Percentiles rank a stretch among this genome's conserved stretches.
Conservation (phyloP, 2,888 invertebrate species). For the Itoplectis maculator region DNA sequence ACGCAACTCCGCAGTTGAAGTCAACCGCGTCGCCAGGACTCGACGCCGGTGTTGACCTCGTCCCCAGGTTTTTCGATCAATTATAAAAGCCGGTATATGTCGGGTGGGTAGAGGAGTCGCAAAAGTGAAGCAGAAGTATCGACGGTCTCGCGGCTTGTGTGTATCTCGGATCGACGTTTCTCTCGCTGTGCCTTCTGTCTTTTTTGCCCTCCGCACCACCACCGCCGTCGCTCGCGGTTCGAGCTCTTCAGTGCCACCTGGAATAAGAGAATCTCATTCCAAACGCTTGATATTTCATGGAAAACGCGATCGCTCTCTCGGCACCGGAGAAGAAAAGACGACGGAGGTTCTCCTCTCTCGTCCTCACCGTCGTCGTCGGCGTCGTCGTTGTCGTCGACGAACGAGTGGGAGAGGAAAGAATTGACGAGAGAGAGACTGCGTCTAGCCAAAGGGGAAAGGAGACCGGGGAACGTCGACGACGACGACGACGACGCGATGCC, state of each 20-base stretch:
- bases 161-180: slow-evolving; percentile 28
- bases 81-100: slow-evolving; percentile 49
- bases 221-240: background rate
- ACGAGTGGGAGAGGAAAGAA: slow-evolving; percentile 54
- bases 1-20: slow-evolving; percentile 17
- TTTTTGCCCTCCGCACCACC: background rate
- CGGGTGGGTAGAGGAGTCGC: slow-evolving; percentile 16
- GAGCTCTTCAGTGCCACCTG: slow-evolving; percentile 54
- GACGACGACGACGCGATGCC: slow-evolving; percentile 49
- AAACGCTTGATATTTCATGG: slow-evolving; percentile 81
- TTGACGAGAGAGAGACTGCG: slow-evolving; percentile 66
- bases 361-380: background rate
- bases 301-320: slow-evolving; percentile 70
- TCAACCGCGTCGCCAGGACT: background rate
- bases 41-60: slow-evolving; percentile 38
- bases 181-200: slow-evolving; percentile 3
- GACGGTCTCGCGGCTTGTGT: slow-evolving; percentile 8
- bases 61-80: slow-evolving; percentile 45
- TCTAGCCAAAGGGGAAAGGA: slow-evolving; percentile 46
- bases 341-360: background rate
- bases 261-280: slow-evolving; percentile 79
- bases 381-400: slow-evolving; percentile 30
- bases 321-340: slow-evolving; percentile 68
- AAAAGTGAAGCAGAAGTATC: slow-evolving; percentile 25
- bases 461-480: slow-evolving; percentile 39